phyloP scores from a whole-genome alignment of 1,140 invertebrate genomes.

The Bombus superbus region DNA sequence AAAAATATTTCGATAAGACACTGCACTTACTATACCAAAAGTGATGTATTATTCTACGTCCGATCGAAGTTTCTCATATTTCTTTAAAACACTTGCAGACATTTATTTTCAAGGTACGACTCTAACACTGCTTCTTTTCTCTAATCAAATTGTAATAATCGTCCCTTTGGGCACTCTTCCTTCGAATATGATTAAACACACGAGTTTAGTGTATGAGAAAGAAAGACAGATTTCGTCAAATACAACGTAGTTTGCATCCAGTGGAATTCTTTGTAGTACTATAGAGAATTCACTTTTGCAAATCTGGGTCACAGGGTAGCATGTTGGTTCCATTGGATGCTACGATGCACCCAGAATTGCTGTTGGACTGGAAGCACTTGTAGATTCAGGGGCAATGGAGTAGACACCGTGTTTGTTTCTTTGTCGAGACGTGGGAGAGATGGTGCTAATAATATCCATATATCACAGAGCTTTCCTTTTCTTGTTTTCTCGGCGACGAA shows the following conservation, averaged over 20 bases:
- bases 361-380: not conserved
- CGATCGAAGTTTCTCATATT: not conserved
- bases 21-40: not conserved
- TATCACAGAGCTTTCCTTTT: not conserved
- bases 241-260: not conserved
- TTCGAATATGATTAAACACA: not conserved
- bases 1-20: too few relatives aligned
- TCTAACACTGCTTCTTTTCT: not conserved
- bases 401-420: not conserved
- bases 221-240: not conserved
- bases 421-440: not conserved
- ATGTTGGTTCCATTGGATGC: conserved; percentile 1
- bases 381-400: conserved; percentile 14
- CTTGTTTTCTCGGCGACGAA: too few relatives aligned
- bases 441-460: not conserved
- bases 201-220: not conserved
- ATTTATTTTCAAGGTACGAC: not conserved
- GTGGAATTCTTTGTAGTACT: not conserved
- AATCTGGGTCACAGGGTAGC: conserved; percentile 21
- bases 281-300: not conserved
- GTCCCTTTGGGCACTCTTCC: not conserved
- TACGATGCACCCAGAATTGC: not conserved
- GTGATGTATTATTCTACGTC: not conserved
- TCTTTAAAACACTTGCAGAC: not conserved
- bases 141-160: not conserved